Percentiles rank a stretch among this genome's conserved stretches.
phyloP scores from a whole-genome alignment of 1,140 invertebrate species.

The Pseudomyrmex sp. region DNA sequence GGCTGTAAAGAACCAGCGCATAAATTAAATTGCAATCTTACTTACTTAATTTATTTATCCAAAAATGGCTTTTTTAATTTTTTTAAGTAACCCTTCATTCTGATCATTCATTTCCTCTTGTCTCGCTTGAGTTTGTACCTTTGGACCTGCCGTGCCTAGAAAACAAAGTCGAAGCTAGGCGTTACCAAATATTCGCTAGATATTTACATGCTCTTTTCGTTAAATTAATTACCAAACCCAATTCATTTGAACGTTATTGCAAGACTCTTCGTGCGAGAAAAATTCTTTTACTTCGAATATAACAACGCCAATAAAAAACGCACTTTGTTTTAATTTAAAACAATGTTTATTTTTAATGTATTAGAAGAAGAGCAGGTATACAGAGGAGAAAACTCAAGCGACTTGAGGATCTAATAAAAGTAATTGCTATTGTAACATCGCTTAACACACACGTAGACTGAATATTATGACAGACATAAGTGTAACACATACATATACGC shows the following conservation, averaged over 20 bases:
- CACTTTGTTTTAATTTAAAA: slow-evolving; percentile 29
- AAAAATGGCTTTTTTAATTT: slow-evolving; percentile 89
- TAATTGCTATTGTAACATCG: background rate
- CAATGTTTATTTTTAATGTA: slow-evolving; percentile 64
- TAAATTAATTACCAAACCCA: slow-evolving; percentile 1
- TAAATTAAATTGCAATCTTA: background rate
- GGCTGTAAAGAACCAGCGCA: background rate
- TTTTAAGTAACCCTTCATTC: slow-evolving; percentile 86
- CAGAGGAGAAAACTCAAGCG: slow-evolving; percentile 81
- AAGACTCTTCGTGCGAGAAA: slow-evolving; percentile 15
- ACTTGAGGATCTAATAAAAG: slow-evolving; percentile 49
- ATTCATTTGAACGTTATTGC: background rate
- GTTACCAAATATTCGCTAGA: background rate
- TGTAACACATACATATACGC: background rate
- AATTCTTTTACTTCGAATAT: slow-evolving; percentile 1
- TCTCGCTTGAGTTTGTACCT: slow-evolving; percentile 85
- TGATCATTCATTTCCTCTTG: slow-evolving; percentile 74
- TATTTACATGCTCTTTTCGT: background rate
- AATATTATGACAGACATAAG: background rate
- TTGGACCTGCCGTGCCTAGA: slow-evolving; percentile 84
- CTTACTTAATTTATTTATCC: slow-evolving; percentile 82
- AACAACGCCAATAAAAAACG: slow-evolving; percentile 70
- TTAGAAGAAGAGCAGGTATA: slow-evolving; percentile 64
- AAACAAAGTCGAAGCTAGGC: slow-evolving; percentile 62
- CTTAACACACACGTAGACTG: background rate